phyloP scores from a whole-genome alignment of 2,797 vertebrate species.

The Pempheris klunzingeri region DNA sequence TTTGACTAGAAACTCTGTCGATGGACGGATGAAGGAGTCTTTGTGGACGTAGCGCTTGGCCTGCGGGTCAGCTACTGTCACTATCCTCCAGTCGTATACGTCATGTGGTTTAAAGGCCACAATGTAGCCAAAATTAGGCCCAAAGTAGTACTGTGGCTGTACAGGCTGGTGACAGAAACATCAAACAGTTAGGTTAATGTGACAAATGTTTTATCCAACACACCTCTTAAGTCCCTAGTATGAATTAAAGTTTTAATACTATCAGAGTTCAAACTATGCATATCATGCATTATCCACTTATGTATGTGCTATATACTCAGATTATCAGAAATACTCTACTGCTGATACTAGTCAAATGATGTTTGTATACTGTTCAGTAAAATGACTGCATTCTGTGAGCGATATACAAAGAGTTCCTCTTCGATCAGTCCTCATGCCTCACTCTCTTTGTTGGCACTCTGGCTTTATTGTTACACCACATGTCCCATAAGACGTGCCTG shows the following conservation, averaged over 20 bases:
- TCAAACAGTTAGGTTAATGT: background rate
- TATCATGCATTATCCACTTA: background rate
- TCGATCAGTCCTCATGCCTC: conserved; percentile 30
- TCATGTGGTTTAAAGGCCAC: conserved; percentile 92
- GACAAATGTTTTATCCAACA: conserved; percentile 3
- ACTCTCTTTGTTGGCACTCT: conserved; percentile 46
- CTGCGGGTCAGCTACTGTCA: conserved; percentile 90
- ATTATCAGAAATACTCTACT: no score
- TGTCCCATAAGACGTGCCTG: conserved; percentile 31
- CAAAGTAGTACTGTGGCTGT: conserved; percentile 94
- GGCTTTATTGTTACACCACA: conserved; percentile 34
- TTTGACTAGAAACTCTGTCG: conserved; percentile 93
- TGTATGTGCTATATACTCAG: background rate
- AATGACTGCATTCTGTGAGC: background rate
- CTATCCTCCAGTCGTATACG: conserved; percentile 90
- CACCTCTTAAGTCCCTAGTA: background rate
- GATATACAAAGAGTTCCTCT: background rate
- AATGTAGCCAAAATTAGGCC: conserved; percentile 94
- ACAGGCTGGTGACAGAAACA: conserved; percentile 88
- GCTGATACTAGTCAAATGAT: background rate
- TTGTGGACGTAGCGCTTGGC: conserved; percentile 92
- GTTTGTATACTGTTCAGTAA: background rate
- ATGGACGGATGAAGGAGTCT: conserved; percentile 89
- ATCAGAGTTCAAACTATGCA: background rate
- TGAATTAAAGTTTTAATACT: background rate